Evolutionary conservation across 2,797 vertebrate genomes (phyloP), one percentile per base, ranked within the genome.

Genomic region (Schizothorax lantsangensis): DNA sequence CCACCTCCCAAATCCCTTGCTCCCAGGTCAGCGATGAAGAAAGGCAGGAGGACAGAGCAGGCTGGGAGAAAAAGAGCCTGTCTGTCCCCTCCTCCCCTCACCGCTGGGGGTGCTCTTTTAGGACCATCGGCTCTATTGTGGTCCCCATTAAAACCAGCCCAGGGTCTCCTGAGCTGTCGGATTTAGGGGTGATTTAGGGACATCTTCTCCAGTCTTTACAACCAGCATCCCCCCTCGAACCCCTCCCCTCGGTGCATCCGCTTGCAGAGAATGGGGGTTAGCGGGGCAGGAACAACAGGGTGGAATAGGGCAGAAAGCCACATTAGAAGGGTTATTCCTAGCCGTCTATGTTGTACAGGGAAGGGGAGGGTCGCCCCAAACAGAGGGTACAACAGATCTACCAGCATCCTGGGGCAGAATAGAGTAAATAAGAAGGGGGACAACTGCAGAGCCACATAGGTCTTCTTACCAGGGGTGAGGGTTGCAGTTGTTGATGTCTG

Each of bases 401-500:
- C 87, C 71, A 26, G 87, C 26, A 45, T 81, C 73, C 85, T 59
- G 79, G 86, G 77, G 68, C 83, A 80, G 84, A 52, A 78, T 52
- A 85, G 83, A 85, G 86, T 85, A 89, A 89, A 90, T 83, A 81
- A 71, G 72, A 52, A 79, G 86, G 26, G 77, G 81, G 79, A 84
- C 64, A 73, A 72, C 57, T 84, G 78, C 64, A 82, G 69, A 68
- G 69, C 3, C 57, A 77, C 52, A 69, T 68, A 47, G 36, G 68
- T 54, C 54, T 84, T 96, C 98, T 93, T 96, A 99, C 98, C 98
- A 99, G 2, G 98, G 98, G 91, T 98, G 96, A 90, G 98, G 97
- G 92, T 97, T 98, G 95, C 98, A 99, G 93, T 99, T 98, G 9
- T 99, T 97, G 85, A 95, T 98, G 89, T 99, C 98, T 99, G 89